These are phyloP conservation scores for Crotalus helleri DNA, from an alignment of 2,113 vertebrate species.

Conservation along the genomic window DNA sequence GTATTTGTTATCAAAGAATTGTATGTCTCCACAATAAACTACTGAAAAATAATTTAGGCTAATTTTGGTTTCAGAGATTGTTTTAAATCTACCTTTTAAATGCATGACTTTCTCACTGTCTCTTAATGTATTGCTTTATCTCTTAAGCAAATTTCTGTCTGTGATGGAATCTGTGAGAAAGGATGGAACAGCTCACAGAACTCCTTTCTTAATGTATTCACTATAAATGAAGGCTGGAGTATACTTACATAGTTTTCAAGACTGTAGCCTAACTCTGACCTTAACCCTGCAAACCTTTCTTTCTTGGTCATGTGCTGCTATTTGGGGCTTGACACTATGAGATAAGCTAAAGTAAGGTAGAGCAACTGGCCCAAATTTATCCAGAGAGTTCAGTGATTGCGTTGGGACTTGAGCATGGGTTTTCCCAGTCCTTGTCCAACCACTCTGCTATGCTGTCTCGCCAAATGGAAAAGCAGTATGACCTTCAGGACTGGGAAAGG, in stretches of 20 bases:
- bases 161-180: not conserved
- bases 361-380: not conserved
- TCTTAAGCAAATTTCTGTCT: not conserved
- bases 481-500: not conserved
- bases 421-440: not conserved
- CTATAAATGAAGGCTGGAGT: not conserved
- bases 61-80: not conserved
- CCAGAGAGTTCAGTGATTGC: not conserved
- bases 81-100: not conserved
- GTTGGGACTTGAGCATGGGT: not conserved
- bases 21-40: slow-evolving; percentile 33
- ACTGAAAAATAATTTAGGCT: not conserved
- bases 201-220: not conserved
- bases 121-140: not conserved
- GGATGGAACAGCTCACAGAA: not conserved
- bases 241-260: not conserved
- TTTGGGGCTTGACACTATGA: not conserved
- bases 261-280: not conserved
- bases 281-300: not conserved
- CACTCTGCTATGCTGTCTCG: not conserved
- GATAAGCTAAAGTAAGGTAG: not conserved
- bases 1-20: slow-evolving; percentile 19
- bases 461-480: not conserved
- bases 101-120: not conserved
- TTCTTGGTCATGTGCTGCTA: not conserved